Conservation (phyloP, 1,140 invertebrate genomes). For the Mya arenaria region DNA sequence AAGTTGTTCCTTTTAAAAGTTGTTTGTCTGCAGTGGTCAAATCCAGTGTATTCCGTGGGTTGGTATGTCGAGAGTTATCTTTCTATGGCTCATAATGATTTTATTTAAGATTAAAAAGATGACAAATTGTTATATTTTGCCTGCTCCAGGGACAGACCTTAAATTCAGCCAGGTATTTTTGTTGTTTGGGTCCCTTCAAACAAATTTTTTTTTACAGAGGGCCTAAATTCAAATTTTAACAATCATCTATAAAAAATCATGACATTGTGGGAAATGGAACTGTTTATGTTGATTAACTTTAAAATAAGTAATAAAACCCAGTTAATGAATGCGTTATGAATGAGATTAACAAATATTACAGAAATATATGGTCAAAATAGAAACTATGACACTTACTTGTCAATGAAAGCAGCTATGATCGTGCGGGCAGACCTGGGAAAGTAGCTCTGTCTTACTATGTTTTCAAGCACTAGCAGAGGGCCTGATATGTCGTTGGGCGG, state of each 20-base stretch:
- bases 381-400: constrained; percentile 64
- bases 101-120: too few relatives aligned
- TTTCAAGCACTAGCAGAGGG: constrained; percentile 75
- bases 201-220: background rate
- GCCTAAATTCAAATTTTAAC: background rate
- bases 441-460: constrained; percentile 74
- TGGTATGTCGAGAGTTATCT: too few relatives aligned
- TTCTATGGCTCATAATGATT: too few relatives aligned
- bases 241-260: background rate
- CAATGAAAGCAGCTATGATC: constrained; percentile 76
- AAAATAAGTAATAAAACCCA: background rate
- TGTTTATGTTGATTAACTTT: background rate
- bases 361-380: too few relatives aligned
- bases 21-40: too few relatives aligned
- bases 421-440: constrained; percentile 74
- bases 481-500: constrained; percentile 76
- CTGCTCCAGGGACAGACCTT: too few relatives aligned
- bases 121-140: too few relatives aligned
- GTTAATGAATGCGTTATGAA: background rate
- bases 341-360: background rate
- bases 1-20: too few relatives aligned
- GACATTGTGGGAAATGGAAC: background rate
- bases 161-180: too few relatives aligned
- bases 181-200: too few relatives aligned
- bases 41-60: too few relatives aligned